Base-by-base conservation (phyloP, 35 echinoderm and acorn worm genomes). In the Apostichopus parvimensis region DNA sequence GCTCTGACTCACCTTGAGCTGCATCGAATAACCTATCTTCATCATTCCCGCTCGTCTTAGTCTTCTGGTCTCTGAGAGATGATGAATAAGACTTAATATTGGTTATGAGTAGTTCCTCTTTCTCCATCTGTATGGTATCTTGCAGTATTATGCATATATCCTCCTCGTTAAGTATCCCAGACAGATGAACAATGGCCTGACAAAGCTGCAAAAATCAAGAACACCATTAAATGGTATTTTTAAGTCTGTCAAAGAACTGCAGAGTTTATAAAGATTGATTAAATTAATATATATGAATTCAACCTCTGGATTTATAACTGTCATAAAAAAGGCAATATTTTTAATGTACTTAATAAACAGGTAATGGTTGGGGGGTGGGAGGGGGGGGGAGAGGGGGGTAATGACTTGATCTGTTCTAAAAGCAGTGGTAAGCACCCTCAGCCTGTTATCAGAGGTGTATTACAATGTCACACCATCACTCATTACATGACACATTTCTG, bases 101-200 rank as follows among this genome's bases (percentile, higher is more conserved):
- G 1, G 59, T 54, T 5, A 87, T 34, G 9, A 96, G 11, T 77
- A 96, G 73, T 66, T 88, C 83, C 8, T 78, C 77, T 53, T 88
- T 87, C 7, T 45, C 61, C 22, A 88, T 7, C n/a, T 52, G 24
- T 4, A 72, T 58, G 45, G 86, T 68, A 15, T 92, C 90, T 73
- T 89, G 87, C 9, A 96, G 14, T 54, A 96, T 77, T 8, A 79
- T 62, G 12, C 78, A 78, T 20, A 87, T 60, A 86, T 96, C 95
- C 10, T 94, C 95, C 68, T 4, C 3, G 2, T 17, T 79, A 8
- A 96, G 15, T 10, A 96, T 82, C 34, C 79, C 26, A 56, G 83
- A 60, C 10, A 96, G 61, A 82, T 96, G 95, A 23, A 93, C 70
- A 6, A 96, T 78, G 1, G 95, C 94, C 6, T 92, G 85, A 73